Evolutionary conservation across 2,888 invertebrate species (phyloP), one percentile per base, ranked within the genome.

Genomic region (Cinara cedri): DNA sequence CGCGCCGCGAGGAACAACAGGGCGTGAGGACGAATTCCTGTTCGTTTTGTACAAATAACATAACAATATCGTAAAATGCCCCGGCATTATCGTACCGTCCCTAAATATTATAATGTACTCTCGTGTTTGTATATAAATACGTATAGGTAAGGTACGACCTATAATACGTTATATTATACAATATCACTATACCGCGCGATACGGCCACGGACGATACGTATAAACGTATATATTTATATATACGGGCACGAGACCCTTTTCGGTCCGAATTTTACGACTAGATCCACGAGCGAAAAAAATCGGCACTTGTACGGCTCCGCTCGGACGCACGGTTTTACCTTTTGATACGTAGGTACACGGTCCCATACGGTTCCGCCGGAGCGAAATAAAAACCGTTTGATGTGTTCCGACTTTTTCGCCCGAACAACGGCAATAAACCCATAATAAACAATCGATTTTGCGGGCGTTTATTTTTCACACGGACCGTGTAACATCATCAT

Each of bases 201-300:
- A 24, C 10, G 49, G n/a, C n/a, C n/a, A n/a, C n/a, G n/a, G n/a
- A n/a, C n/a, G n/a, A n/a, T n/a, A n/a, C n/a, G n/a, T n/a, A n/a
- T n/a, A n/a, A n/a, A n/a, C n/a, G n/a, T 34, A 34, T 34, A 4
- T 34, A 34, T 34, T 34, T 34, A 34, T 34, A 4, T 34, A 34
- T 34, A 34, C 34, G 34, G 3, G 6, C 3, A 34, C 34, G 16
- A 13, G 76, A 51, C 46, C 49, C 57, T 49, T 46, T 46, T 54
- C 26, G 26, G 65, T 76, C 54, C 16, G 55, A 76, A 66, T 57
- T 66, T 46, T n/a, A 76, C 10, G 26, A 46, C 66, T 55, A 19
- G 3, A 66, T 66, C 55, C n/a, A n/a, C 42, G 8, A 76, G 76
- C 76, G 19, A 51, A 63, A 76, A 74, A 54, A 65, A 75, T 42